These are phyloP conservation scores for Neostethus bicornis DNA, from an alignment of 2,797 vertebrate species.

Conservation along the genomic window DNA sequence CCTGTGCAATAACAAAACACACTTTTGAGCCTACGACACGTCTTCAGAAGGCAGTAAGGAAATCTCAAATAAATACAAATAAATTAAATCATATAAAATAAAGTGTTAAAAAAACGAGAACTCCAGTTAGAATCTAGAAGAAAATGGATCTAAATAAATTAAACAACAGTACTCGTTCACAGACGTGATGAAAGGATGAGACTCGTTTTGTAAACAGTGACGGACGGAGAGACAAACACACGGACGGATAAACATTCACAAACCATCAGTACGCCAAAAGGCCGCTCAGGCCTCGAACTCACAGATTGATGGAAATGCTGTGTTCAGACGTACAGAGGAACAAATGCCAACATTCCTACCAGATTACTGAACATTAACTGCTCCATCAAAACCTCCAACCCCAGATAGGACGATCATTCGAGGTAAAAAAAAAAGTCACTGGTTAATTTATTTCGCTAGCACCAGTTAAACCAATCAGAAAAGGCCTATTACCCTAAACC, in stretches of 20 bases:
- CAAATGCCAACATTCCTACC: slow-evolving; percentile 2
- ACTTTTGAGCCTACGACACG: slow-evolving; percentile 46
- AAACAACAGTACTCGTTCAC: slow-evolving; percentile 38
- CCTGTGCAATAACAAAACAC: slow-evolving; percentile 40
- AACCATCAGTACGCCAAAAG: slow-evolving; percentile 48
- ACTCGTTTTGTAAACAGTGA: not conserved
- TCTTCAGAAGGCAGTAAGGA: slow-evolving; percentile 65
- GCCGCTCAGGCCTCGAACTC: slow-evolving; percentile 29
- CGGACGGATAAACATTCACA: slow-evolving; percentile 50
- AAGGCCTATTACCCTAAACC: not conserved
- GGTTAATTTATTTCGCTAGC: not conserved
- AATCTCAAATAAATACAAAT: slow-evolving; percentile 75
- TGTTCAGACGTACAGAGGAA: slow-evolving; percentile 18
- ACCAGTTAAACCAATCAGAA: not conserved
- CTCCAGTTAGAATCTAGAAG: slow-evolving; percentile 65
- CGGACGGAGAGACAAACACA: slow-evolving; percentile 15
- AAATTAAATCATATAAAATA: slow-evolving; percentile 74
- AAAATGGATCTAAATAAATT: slow-evolving; percentile 37
- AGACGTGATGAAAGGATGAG: slow-evolving; percentile 31
- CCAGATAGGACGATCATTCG: not conserved
- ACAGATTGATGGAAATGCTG: slow-evolving; percentile 12
- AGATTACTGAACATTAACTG: not conserved
- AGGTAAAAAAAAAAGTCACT: not conserved
- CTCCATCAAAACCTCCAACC: not conserved
- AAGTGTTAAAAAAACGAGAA: slow-evolving; percentile 53